Conservation (phyloP, 2,113 vertebrate species). For the Smithornis capensis region DNA sequence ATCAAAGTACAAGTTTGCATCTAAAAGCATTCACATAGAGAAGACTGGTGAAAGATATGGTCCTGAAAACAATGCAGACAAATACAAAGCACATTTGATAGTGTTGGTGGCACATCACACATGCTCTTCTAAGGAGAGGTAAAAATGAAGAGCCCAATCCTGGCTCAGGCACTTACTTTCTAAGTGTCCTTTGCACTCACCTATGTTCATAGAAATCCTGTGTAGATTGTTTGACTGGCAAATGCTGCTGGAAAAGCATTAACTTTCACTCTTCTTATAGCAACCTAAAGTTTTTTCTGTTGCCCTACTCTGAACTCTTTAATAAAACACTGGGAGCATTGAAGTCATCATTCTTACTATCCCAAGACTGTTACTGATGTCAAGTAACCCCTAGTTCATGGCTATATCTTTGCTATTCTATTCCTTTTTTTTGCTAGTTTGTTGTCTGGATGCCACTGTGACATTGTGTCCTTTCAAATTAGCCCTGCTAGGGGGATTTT, state of each 20-base stretch:
- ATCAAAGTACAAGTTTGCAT: neutral
- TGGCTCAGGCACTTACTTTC: neutral
- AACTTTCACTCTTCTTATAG: neutral
- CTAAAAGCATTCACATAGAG: neutral
- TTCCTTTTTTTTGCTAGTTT: neutral
- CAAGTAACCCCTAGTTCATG: neutral
- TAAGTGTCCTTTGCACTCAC: neutral
- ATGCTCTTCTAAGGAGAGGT: neutral
- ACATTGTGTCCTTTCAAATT: neutral
- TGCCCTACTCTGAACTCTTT: neutral
- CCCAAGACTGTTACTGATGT: neutral
- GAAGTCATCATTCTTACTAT: neutral
- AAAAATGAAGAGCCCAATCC: neutral
- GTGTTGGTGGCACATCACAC: neutral
- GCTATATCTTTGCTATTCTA: neutral
- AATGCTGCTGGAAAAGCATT: neutral
- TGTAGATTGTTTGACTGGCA: neutral
- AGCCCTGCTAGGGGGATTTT: neutral
- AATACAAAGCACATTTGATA: neutral
- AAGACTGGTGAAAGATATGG: neutral
- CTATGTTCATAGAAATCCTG: neutral
- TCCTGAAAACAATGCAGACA: neutral
- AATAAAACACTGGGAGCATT: neutral
- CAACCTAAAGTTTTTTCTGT: neutral
- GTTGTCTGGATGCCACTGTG: neutral